phyloP scores from a whole-genome alignment of 2,888 invertebrate species.

The Agrotis exclamationis region DNA sequence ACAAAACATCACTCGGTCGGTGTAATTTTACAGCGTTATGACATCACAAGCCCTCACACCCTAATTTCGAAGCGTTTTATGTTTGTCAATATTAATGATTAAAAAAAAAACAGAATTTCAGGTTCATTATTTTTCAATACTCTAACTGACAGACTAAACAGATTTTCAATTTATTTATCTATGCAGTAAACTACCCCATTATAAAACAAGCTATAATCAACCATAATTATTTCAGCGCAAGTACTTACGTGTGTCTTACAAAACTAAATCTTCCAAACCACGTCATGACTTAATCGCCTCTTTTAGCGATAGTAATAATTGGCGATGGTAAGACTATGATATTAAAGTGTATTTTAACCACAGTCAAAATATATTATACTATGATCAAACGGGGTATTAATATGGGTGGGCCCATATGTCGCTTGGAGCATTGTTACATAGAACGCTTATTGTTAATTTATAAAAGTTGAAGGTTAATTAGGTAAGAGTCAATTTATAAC shows the following conservation, averaged over 20 bases:
- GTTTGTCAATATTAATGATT: no score
- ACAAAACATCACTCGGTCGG: no score
- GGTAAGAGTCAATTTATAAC: constrained; percentile 37
- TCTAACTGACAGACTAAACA: no score
- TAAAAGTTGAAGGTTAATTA: constrained; percentile 45
- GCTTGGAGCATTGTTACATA: constrained; percentile 16
- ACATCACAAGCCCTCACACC: no score
- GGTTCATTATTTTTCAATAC: no score
- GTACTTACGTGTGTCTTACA: constrained; percentile 20
- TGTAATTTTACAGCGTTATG: no score
- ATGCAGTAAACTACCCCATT: no score
- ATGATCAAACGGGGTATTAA: not conserved
- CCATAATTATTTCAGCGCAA: constrained; percentile 4
- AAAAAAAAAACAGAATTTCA: no score
- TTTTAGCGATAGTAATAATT: constrained; percentile 28
- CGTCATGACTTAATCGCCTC: constrained; percentile 40
- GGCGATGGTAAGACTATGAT: not conserved
- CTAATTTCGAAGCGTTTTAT: no score
- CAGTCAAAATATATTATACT: no score
- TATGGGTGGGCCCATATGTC: constrained; percentile 15
- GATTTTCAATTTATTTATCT: no score
- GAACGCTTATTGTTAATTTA: constrained; percentile 14
- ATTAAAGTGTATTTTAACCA: constrained; percentile 6
- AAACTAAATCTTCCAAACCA: constrained; percentile 17
- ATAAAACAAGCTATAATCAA: not conserved